Evolutionary conservation across 2,888 invertebrate species (phyloP), one percentile per base, ranked within the genome.

Genomic region (Dryococelus australis): DNA sequence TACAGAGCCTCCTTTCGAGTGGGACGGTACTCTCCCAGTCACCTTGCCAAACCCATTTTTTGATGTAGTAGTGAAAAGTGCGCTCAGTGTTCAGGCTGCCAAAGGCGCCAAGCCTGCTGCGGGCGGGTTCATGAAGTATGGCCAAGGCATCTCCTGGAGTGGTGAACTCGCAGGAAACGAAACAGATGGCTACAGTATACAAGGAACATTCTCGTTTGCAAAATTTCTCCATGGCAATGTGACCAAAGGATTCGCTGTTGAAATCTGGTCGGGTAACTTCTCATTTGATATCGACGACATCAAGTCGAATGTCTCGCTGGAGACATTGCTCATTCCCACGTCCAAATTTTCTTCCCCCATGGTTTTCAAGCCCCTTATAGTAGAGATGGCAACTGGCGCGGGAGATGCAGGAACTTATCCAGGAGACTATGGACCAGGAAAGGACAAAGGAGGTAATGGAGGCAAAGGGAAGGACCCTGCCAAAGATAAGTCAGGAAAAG

Each of bases 171-270:
- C 6, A 35, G 43, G 43, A 13, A 83, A 83, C 35, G 28, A 35
- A 35, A 83, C 83, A 35, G 28, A 28, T 20, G 83, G 83, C 10
- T 28, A 83, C 43, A 9, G 10, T 35, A 28, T 83, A 28, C 13
- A 83, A 35, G 83, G 83, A 28, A 43, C 28, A 9, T 83, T 83
- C 43, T 83, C 83, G 12, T 83, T 83, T 83, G 43, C 83, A 24
- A 83, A 26, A 83, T 83, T 35, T 83, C 35, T 83, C 8, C 83
- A 83, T 83, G 83, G 83, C 10, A 83, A 83, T 83, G 43, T 83
- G 13, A 83, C 35, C 20, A 35, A 28, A 83, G 43, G 28, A 24
- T 83, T 43, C 24, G 83, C 83, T 35, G 83, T 83, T 35, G 83
- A 83, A 24, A 35, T 35, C 43, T 83, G 83, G 83, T 12, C 13